A percentile compares a stretch with the other conserved stretches of the same genome.
These are phyloP conservation scores for Penaeus vannamei DNA, from an alignment of 1,140 invertebrate species.

Conservation along the genomic window DNA sequence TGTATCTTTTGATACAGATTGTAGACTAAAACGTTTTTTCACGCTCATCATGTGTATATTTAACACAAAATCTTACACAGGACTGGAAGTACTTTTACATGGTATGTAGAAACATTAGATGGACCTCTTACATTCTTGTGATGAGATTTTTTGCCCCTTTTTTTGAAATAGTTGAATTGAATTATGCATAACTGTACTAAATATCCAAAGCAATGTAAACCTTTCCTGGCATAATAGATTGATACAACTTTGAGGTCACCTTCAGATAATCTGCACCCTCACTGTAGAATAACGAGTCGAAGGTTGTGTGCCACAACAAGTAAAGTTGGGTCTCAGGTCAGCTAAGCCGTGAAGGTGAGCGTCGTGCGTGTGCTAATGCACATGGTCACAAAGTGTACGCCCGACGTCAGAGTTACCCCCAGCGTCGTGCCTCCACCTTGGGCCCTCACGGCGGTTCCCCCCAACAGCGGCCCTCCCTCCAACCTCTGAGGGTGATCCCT, in stretches of 20 bases:
- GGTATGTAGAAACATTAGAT: conserved; percentile 32
- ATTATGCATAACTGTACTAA: conserved; percentile 34
- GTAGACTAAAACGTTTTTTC: too few species aligned
- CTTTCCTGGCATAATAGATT: conserved; percentile 39
- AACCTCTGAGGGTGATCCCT: conserved; percentile 52
- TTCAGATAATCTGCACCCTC: conserved; percentile 43
- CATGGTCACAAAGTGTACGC: conserved; percentile 56
- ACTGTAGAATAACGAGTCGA: conserved; percentile 37
- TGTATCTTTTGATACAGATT: conserved; percentile 11
- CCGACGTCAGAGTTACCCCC: conserved; percentile 57
- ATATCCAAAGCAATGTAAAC: conserved; percentile 41
- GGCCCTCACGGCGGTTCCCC: conserved; percentile 45
- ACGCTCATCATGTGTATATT: background rate
- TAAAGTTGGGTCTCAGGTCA: conserved; percentile 60
- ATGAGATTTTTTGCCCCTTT: conserved; percentile 4
- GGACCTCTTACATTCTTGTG: conserved; percentile 24
- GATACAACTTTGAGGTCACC: conserved; percentile 44
- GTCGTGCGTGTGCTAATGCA: conserved; percentile 31
- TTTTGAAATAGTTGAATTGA: conserved; percentile 2
- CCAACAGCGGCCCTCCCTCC: conserved; percentile 53
- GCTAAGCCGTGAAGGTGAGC: conserved; percentile 53
- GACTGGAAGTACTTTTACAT: conserved; percentile 24
- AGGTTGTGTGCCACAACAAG: conserved; percentile 43
- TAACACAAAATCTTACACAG: conserved; percentile 41
- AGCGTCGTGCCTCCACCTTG: conserved; percentile 49